phyloP scores from a whole-genome alignment of 2,888 invertebrate species.

The Gasteruption jaculator region DNA sequence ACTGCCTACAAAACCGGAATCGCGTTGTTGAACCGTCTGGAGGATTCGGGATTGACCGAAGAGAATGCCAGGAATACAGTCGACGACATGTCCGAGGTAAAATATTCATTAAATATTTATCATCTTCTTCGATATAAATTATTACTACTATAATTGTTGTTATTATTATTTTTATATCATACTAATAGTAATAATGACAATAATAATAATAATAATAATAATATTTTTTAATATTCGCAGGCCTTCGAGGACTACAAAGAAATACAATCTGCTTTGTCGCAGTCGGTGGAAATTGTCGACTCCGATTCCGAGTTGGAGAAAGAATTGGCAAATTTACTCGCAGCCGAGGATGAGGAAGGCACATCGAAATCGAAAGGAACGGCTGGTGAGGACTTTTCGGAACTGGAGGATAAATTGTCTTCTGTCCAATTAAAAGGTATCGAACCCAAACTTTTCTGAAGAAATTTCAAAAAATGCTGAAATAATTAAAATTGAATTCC shows the following conservation, averaged over 20 bases:
- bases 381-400: slow-evolving; percentile 27
- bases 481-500: too few relatives aligned
- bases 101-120: slow-evolving; percentile 3
- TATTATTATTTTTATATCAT: too few relatives aligned
- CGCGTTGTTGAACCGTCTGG: slow-evolving; percentile 64
- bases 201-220: too few relatives aligned
- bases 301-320: slow-evolving; percentile 65
- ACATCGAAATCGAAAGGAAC: slow-evolving; percentile 13
- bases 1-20: slow-evolving; percentile 65
- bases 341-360: slow-evolving; percentile 4
- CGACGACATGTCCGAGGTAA: slow-evolving; percentile 68
- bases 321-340: slow-evolving; percentile 62
- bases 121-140: slow-evolving; percentile 2
- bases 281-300: slow-evolving; percentile 54
- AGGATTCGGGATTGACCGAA: slow-evolving; percentile 63
- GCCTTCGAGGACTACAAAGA: slow-evolving; percentile 59
- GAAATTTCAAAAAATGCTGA: slow-evolving; percentile 4
- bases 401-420: slow-evolving; percentile 29
- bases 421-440: slow-evolving; percentile 37
- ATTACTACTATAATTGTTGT: slow-evolving; percentile 5
- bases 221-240: too few relatives aligned
- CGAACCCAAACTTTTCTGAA: slow-evolving; percentile 4
- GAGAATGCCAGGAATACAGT: slow-evolving; percentile 68
- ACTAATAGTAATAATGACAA: too few relatives aligned
- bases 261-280: slow-evolving; percentile 56